Percentiles rank a stretch among this genome's conserved stretches.
Evolutionary conservation across 2,113 vertebrate species (phyloP).

Genomic region (Greenwoodochromis staneri): DNA sequence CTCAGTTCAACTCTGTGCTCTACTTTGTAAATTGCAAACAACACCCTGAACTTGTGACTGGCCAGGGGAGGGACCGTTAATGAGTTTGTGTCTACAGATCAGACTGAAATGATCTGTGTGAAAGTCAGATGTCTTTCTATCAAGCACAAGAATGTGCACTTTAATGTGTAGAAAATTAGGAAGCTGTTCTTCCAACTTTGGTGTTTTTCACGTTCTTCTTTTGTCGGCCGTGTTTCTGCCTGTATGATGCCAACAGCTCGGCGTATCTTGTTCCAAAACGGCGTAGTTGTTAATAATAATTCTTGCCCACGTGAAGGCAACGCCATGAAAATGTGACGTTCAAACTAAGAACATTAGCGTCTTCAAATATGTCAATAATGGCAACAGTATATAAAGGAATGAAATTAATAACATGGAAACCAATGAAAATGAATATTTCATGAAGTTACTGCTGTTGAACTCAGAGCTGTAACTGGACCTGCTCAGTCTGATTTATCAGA

Average conservation of each 20-base stretch:
- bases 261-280: accelerated
- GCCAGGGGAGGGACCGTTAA: accelerated
- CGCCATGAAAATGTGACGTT: neutral
- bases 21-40: accelerated
- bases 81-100: neutral
- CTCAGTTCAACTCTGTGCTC: neutral
- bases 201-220: neutral
- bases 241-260: neutral
- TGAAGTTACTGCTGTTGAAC: neutral
- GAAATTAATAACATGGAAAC: neutral
- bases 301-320: neutral
- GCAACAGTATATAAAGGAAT: neutral
- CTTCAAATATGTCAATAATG: neutral
- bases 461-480: neutral
- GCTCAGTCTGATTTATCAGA: neutral
- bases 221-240: neutral
- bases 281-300: neutral
- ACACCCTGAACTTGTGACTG: neutral
- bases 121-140: accelerated
- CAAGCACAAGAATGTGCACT: accelerated
- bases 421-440: neutral
- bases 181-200: neutral
- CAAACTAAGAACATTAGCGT: neutral
- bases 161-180: neutral
- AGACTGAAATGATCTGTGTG: neutral